phyloP scores from a whole-genome alignment of 2,888 invertebrate genomes.

The Coelopa pilipes region DNA sequence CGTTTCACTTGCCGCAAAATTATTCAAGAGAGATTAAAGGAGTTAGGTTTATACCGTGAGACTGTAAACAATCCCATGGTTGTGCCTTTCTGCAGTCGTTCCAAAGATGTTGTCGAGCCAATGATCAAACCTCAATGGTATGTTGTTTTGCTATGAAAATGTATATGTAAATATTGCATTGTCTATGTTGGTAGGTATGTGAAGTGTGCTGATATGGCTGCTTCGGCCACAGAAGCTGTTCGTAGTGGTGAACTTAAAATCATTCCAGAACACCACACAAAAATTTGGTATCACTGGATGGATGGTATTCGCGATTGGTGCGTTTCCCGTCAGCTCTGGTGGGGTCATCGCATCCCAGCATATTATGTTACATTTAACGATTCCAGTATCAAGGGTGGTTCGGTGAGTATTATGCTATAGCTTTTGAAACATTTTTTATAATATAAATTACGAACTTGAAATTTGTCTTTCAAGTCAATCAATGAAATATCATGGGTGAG shows the following conservation, averaged over 20 bases:
- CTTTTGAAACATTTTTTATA: background rate
- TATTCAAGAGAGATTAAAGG: conserved; percentile 80
- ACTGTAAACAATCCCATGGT: conserved; percentile 94
- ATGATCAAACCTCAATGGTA: conserved; percentile 97
- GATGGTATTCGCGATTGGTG: conserved; percentile 98
- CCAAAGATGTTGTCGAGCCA: conserved; percentile 97
- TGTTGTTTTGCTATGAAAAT: conserved; percentile 29
- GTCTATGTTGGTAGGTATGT: conserved; percentile 76
- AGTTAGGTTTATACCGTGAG: conserved; percentile 79
- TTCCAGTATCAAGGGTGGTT: conserved; percentile 56
- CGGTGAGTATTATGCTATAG: conserved; percentile 54
- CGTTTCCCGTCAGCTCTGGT: conserved; percentile 98
- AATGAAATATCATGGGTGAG: conserved; percentile 11
- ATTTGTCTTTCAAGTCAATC: conserved; percentile 14
- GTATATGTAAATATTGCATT: background rate
- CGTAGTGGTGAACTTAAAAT: conserved; percentile 84
- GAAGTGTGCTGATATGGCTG: conserved; percentile 89
- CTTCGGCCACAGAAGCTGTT: conserved; percentile 83
- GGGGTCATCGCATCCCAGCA: conserved; percentile 98
- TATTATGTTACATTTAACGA: conserved; percentile 78
- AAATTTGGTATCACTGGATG: conserved; percentile 97
- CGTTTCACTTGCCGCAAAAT: conserved; percentile 89
- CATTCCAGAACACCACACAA: conserved; percentile 89
- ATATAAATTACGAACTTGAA: background rate
- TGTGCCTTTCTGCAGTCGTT: conserved; percentile 94